Evolutionary conservation across 2,888 invertebrate genomes (phyloP).

Genomic region (Ophion obscuratus): DNA sequence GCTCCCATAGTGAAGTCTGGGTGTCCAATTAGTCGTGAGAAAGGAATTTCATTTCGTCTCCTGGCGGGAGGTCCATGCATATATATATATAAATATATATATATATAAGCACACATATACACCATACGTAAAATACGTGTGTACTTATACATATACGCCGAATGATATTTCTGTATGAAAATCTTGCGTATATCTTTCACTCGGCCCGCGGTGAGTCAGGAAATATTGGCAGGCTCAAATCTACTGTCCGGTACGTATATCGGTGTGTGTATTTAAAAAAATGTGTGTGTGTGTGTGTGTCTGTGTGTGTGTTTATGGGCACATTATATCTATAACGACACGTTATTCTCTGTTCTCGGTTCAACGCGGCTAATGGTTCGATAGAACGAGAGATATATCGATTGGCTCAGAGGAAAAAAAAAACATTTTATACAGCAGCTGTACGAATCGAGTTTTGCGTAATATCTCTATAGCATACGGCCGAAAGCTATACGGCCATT

Average conservation of each 20-base stretch:
- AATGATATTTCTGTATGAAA: constrained; percentile 27
- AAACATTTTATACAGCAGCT: constrained; percentile 31
- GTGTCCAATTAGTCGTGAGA: constrained; percentile 71
- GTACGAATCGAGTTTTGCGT: constrained; percentile 55
- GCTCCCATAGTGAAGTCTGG: constrained; percentile 46
- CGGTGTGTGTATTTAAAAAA: neutral
- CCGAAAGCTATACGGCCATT: constrained; percentile 11
- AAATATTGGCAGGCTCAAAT: constrained; percentile 53
- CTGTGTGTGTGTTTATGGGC: neutral
- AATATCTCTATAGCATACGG: constrained; percentile 22
- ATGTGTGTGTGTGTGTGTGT: neutral
- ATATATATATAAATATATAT: neutral
- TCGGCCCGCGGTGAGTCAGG: constrained; percentile 46
- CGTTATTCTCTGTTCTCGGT: constrained; percentile 47
- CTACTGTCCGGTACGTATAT: neutral
- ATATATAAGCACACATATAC: neutral
- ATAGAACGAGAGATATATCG: constrained; percentile 51
- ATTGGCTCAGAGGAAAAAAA: constrained; percentile 38
- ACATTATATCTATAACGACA: neutral
- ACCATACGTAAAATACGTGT: neutral
- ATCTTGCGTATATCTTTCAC: constrained; percentile 31
- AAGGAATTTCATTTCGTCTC: constrained; percentile 69
- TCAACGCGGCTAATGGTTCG: constrained; percentile 49
- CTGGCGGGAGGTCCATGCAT: constrained; percentile 31
- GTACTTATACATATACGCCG: constrained; percentile 12